These are phyloP conservation scores for Leptocoma aspasia DNA, from an alignment of 2,113 vertebrate species.

Conservation along the genomic window DNA sequence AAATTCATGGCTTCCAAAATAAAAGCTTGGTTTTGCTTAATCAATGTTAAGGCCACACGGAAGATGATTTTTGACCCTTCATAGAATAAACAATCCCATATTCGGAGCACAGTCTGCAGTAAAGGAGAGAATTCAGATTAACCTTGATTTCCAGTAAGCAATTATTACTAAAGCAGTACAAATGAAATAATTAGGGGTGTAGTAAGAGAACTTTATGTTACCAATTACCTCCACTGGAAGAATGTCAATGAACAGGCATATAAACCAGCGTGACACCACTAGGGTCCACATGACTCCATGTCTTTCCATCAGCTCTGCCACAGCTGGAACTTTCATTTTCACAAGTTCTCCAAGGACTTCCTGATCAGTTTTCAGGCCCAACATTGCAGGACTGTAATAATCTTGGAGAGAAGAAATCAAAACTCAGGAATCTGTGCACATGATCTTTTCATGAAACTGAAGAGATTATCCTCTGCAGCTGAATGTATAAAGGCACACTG, in stretches of 20 bases:
- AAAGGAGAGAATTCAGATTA: neutral
- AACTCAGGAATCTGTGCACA: neutral
- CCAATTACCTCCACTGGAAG: constrained; percentile 89
- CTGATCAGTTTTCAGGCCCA: constrained; percentile 91
- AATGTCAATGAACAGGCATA: constrained; percentile 92
- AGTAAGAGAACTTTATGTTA: neutral
- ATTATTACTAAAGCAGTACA: neutral
- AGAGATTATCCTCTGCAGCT: neutral
- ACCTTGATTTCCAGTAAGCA: neutral
- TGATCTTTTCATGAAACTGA: neutral
- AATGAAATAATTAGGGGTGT: neutral
- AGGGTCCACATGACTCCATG: constrained; percentile 88
- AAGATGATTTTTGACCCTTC: constrained; percentile 96
- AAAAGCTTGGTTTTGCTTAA: constrained; percentile 85
- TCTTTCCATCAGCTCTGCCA: constrained; percentile 84
- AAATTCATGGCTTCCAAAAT: constrained; percentile 85
- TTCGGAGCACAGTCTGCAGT: constrained; percentile 87
- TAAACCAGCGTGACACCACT: constrained; percentile 93
- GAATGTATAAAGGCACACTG: rapidly evolving
- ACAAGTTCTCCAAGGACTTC: constrained; percentile 92
- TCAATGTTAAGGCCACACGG: constrained; percentile 89
- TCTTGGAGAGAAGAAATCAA: constrained; percentile 66
- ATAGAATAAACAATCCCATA: constrained; percentile 97
- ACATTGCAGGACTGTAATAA: constrained; percentile 88
- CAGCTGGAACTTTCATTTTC: constrained; percentile 84